A percentile compares a stretch with the other conserved stretches of the same genome.
Conservation (phyloP, 2,888 invertebrate genomes). For the Bursaphelenchus okinawaensis region DNA sequence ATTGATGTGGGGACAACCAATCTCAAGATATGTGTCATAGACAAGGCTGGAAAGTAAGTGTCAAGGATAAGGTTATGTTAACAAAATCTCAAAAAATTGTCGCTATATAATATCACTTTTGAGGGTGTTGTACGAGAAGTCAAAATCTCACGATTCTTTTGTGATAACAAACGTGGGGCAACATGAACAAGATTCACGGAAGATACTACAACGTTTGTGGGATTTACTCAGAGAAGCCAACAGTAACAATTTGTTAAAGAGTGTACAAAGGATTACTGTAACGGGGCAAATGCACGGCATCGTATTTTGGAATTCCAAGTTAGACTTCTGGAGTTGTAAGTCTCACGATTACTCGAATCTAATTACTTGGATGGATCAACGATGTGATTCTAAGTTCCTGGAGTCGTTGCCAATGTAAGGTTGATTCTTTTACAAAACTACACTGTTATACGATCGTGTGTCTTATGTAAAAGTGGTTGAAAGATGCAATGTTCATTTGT, state of each 20-base stretch:
- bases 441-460: neutral
- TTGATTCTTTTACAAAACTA: neutral
- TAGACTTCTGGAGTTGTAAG: neutral
- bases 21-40: conserved; percentile 20
- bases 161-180: neutral
- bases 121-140: conserved; percentile 15
- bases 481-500: no score
- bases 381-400: conserved; percentile 22
- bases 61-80: neutral
- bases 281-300: conserved; percentile 33
- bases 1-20: conserved; percentile 31
- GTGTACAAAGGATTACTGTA: conserved; percentile 10
- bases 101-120: neutral
- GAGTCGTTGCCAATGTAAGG: conserved; percentile 14
- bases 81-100: neutral
- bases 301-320: conserved; percentile 20
- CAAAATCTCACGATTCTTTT: conserved; percentile 9
- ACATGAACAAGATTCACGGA: conserved; percentile 19
- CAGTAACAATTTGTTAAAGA: neutral
- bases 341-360: conserved; percentile 19
- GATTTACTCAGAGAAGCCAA: conserved; percentile 4
- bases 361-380: conserved; percentile 33
- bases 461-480: no score
- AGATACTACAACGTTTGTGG: conserved; percentile 6
- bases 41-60: conserved; percentile 14